phyloP scores from a whole-genome alignment of 2,797 vertebrate genomes.

The Poeciliopsis turneri region DNA sequence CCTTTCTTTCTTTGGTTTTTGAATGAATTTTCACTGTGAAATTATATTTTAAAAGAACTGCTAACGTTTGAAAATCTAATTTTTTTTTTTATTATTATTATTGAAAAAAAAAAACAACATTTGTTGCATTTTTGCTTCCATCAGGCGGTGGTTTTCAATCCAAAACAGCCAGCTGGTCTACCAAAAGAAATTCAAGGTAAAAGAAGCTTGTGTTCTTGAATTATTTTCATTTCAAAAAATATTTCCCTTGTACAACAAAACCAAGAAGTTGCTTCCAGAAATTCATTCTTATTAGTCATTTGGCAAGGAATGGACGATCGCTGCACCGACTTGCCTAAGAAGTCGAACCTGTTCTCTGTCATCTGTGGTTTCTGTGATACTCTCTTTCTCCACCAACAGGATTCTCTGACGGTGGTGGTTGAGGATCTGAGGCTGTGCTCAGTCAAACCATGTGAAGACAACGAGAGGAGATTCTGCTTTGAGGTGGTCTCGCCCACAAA shows the following conservation, averaged over 20 bases:
- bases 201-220: neutral
- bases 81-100: no score
- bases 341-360: neutral
- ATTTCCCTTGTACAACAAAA: neutral
- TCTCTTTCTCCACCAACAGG: constrained; percentile 75
- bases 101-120: neutral
- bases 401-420: constrained; percentile 93
- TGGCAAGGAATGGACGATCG: neutral
- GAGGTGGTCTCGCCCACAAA: constrained; percentile 98
- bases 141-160: constrained; percentile 97
- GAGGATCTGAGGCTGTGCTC: constrained; percentile 95
- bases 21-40: neutral
- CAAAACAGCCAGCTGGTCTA: constrained; percentile 98
- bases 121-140: constrained; percentile 5
- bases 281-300: neutral
- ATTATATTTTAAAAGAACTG: neutral
- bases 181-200: constrained; percentile 96
- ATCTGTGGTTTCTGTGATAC: constrained; percentile 11
- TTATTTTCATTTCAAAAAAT: fast-evolving
- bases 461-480: constrained; percentile 96
- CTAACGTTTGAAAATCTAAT: neutral
- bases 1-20: neutral
- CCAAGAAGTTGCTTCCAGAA: neutral
- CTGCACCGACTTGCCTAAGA: neutral
- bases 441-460: constrained; percentile 96